phyloP scores from a whole-genome alignment of 92 coral and sea anemone genomes.

The Hydrozoanthus gracilis region DNA sequence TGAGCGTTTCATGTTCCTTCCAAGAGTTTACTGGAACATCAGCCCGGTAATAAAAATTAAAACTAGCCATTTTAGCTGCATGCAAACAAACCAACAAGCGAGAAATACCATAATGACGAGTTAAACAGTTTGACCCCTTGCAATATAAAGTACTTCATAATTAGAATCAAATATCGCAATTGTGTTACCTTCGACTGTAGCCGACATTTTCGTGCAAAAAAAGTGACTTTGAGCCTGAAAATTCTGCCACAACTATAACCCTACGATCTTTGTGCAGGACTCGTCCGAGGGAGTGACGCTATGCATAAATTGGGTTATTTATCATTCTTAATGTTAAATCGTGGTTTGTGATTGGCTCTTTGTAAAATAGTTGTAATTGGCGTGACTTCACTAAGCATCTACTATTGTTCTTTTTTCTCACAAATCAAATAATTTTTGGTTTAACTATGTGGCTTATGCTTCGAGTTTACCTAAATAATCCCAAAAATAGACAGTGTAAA shows the following conservation, averaged over 20 bases:
- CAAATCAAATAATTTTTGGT: background rate
- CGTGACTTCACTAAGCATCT: constrained; percentile 1
- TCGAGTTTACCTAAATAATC: constrained; percentile 28
- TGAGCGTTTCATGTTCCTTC: background rate
- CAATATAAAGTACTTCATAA: background rate
- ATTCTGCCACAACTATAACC: constrained; percentile 2
- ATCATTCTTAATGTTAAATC: constrained; percentile 8
- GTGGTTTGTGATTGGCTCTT: constrained; percentile 17
- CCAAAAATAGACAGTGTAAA: constrained; percentile 34
- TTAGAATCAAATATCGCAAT: background rate
- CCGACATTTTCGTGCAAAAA: constrained; percentile 29
- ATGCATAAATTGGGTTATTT: constrained; percentile 19
- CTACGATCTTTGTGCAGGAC: background rate
- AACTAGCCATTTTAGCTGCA: constrained; percentile 21
- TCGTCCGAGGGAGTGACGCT: constrained; percentile 34
- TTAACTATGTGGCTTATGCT: background rate
- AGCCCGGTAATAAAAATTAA: constrained; percentile 3
- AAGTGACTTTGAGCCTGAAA: background rate
- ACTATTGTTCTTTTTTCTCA: constrained; percentile 1
- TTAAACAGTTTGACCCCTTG: constrained; percentile 34
- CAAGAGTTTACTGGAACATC: background rate
- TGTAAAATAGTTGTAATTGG: constrained; percentile 22
- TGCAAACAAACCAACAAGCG: constrained; percentile 14
- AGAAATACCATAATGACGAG: background rate
- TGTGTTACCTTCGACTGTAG: constrained; percentile 43